Evolutionary conservation across 1,140 invertebrate species (phyloP).

Genomic region (Hylaeus volcanicus): DNA sequence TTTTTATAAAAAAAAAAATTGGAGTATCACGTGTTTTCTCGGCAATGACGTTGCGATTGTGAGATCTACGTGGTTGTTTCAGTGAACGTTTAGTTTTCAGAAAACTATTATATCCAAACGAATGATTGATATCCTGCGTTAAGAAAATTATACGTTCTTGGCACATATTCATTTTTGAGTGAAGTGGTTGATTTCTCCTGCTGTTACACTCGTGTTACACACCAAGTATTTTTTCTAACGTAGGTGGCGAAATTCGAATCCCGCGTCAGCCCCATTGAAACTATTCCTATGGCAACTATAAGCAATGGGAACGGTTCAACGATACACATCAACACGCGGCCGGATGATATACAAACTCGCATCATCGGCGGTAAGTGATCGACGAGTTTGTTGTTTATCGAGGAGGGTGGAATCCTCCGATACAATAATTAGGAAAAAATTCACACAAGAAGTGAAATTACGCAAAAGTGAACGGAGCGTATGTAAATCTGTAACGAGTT

Average conservation of each 20-base stretch:
- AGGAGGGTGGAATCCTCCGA: no score
- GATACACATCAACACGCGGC: slow-evolving; percentile 70
- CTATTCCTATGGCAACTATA: slow-evolving; percentile 70
- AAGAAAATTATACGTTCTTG: background rate
- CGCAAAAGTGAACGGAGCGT: no score
- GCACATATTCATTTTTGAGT: background rate
- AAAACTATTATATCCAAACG: background rate
- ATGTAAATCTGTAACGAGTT: no score
- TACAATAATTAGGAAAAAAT: no score
- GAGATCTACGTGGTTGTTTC: background rate
- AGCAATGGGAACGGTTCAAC: slow-evolving; percentile 69
- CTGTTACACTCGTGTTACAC: no score
- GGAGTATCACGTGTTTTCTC: background rate
- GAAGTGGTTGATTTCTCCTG: background rate
- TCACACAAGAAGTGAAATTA: no score
- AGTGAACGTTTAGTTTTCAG: no score
- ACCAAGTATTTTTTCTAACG: background rate
- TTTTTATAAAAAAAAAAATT: background rate
- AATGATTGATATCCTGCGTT: background rate
- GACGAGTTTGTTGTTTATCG: background rate
- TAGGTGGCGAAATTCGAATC: slow-evolving; percentile 71
- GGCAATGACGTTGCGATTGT: background rate
- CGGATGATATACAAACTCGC: slow-evolving; percentile 74
- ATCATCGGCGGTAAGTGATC: slow-evolving; percentile 68
- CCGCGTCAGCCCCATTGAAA: slow-evolving; percentile 67